Percentiles rank a stretch among this genome's conserved stretches.
Evolutionary conservation across 2,113 vertebrate species (phyloP).

Genomic region (Aegithalos caudatus): DNA sequence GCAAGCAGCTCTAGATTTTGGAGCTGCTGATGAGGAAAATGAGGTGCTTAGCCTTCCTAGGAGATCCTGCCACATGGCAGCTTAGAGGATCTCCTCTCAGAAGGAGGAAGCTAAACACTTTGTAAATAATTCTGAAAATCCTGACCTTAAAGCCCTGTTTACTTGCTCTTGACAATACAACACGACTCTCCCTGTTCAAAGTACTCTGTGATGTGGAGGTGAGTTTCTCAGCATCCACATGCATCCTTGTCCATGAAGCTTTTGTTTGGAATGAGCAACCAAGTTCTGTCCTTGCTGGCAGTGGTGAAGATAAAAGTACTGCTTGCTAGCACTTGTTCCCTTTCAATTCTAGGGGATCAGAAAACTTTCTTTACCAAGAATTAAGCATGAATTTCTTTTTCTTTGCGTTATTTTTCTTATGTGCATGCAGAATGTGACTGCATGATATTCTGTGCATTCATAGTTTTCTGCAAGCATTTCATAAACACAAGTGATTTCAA

Average conservation of each 20-base stretch:
- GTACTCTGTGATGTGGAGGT: background rate
- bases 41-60: background rate
- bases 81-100: background rate
- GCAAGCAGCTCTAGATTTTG: background rate
- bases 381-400: background rate
- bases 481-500: background rate
- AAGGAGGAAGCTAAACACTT: background rate
- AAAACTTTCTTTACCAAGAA: background rate
- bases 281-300: background rate
- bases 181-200: background rate
- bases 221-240: background rate
- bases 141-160: background rate
- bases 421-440: background rate
- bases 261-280: background rate
- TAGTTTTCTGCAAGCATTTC: background rate
- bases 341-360: background rate
- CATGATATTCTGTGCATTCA: background rate
- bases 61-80: accelerated
- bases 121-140: background rate
- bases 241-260: background rate
- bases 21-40: background rate
- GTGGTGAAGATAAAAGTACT: background rate
- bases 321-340: background rate
- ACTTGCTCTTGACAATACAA: background rate
- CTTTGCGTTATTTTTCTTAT: background rate